Base-by-base conservation (phyloP, 2,797 vertebrate species). In the Lutjanus campechanus region DNA sequence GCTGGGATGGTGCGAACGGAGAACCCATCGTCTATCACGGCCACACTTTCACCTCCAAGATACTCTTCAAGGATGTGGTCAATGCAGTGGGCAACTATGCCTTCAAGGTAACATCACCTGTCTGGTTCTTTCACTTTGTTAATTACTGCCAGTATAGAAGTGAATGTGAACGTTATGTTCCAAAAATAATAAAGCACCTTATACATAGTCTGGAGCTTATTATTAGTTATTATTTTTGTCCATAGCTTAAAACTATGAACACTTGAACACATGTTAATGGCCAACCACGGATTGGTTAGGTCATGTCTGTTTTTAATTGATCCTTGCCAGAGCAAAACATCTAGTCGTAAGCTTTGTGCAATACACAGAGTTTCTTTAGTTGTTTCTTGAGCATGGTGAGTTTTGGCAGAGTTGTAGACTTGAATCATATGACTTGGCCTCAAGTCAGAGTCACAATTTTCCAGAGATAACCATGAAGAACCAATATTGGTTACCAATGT, bases 1-100 rank as follows among this genome's bases (percentile, higher is more conserved):
- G 96, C 86, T 99, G 98, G 98, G 98, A 99, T 0, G 98, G 98
- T 44, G 94, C 97, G 0, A 96, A 92, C 0, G 97, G 97, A 81
- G 98, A 99, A 76, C 97, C 98, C 16, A 93, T 98, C 1, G 97
- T 99, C 70, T 99, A 98, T 81, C 97, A 99, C 0, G 98, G 97
- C 81, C 96, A 97, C 90, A 98, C 98, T 0, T 94, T 99, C 83
- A 98, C 98, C 73, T 97, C 98, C 63, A 98, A 98, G 86, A 98
- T 99, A 87, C 95, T 95, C 46, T 99, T 99, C 89, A 96, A 96
- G 85, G 98, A 99, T 65, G 98, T 99, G 16, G 93, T 98, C 90
- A 93, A 82, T 1, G 95, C 96, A 1, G 78, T 99, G 73, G 94
- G 92, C 29, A 97, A 97, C 86, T 99, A 99, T 4, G 97, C 97